Conservation (phyloP, 2,888 invertebrate genomes). For the Sminthurides aquaticus region DNA sequence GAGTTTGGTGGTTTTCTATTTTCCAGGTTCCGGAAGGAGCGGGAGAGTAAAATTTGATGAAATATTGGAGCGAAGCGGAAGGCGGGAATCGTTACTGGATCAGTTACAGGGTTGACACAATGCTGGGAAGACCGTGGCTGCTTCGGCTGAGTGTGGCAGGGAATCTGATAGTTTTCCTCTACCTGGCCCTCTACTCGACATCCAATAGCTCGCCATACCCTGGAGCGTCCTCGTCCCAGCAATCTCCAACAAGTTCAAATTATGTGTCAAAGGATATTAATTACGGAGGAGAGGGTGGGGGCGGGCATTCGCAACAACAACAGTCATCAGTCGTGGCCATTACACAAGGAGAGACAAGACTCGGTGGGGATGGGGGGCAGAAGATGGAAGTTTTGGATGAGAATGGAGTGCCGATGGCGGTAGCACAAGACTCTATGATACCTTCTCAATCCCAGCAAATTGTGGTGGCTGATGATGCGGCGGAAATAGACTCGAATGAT, state of each 20-base stretch:
- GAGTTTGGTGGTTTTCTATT: too few relatives aligned
- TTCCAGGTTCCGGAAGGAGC: too few relatives aligned
- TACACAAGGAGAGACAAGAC: conserved; percentile 1
- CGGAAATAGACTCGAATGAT: conserved; percentile 16
- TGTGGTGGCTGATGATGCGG: conserved; percentile 18
- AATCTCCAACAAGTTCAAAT: not conserved
- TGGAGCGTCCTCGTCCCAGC: conserved; percentile 20
- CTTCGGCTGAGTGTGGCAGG: conserved; percentile 40
- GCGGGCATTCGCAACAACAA: conserved; percentile 1
- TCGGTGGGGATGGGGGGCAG: not conserved
- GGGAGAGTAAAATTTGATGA: too few relatives aligned
- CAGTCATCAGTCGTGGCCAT: conserved; percentile 8
- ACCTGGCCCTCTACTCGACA: conserved; percentile 41
- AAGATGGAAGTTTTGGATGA: conserved; percentile 18
- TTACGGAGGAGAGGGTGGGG: not conserved
- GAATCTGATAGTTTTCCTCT: conserved; percentile 38
- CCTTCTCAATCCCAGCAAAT: conserved; percentile 12
- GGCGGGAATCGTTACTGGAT: too few relatives aligned
- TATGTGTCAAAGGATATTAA: not conserved
- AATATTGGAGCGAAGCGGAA: too few relatives aligned
- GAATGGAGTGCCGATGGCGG: conserved; percentile 17
- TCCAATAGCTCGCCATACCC: conserved; percentile 24
- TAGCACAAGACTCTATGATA: conserved; percentile 10
- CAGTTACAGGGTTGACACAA: too few relatives aligned
- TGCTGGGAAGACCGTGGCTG: conserved; percentile 40